A percentile compares a stretch with the other conserved stretches of the same genome.
Conservation (phyloP, 2,113 vertebrate genomes). For the Paraplagusia blochii region DNA sequence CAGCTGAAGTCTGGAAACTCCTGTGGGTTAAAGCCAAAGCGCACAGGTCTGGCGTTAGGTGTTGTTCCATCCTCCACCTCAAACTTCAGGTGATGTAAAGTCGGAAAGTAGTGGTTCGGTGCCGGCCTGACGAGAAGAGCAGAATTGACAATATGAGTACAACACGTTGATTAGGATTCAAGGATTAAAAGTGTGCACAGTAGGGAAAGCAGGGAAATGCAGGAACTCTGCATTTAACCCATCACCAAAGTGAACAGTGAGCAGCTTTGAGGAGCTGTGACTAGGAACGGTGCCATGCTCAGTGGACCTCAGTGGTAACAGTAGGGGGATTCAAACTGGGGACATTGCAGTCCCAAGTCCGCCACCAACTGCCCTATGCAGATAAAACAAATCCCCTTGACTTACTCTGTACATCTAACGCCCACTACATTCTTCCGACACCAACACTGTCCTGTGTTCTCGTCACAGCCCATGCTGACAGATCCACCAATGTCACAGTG, state of each 20-base stretch:
- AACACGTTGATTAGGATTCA: no score
- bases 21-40: constrained; percentile 82
- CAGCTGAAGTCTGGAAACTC: constrained; percentile 90
- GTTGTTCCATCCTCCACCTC: constrained; percentile 87
- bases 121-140: constrained; percentile 73
- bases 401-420: constrained; percentile 82
- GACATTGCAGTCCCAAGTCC: no score
- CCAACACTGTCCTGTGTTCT: constrained; percentile 74
- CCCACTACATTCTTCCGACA: constrained; percentile 82
- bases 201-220: no score
- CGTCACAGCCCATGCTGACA: constrained; percentile 66
- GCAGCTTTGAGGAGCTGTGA: no score
- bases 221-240: no score
- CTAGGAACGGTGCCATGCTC: no score
- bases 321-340: no score
- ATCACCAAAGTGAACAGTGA: no score
- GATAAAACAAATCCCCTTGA: not conserved
- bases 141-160: no score
- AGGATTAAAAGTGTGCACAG: no score
- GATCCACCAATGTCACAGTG: constrained; percentile 86
- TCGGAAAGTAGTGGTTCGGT: constrained; percentile 81
- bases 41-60: constrained; percentile 73
- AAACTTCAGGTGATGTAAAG: constrained; percentile 88
- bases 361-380: not conserved
- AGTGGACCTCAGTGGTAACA: no score